Evolutionary conservation across 1,140 invertebrate genomes (phyloP).

Genomic region (Armadillidium nasatum): DNA sequence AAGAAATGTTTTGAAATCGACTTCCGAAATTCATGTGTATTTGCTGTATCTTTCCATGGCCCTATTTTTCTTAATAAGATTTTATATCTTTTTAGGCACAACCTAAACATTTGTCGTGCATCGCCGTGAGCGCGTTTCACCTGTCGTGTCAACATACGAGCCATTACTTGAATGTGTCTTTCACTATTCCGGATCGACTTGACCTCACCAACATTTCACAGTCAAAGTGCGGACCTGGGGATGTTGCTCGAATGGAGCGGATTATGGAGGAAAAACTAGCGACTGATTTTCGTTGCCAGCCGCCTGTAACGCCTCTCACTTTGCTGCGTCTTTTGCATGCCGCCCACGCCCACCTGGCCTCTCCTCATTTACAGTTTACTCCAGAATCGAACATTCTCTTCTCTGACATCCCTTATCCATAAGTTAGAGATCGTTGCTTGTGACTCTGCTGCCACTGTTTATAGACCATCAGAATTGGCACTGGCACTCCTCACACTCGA

Average conservation of each 20-base stretch:
- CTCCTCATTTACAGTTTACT: constrained; percentile 49
- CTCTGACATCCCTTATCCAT: constrained; percentile 55
- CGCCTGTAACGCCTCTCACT: constrained; percentile 60
- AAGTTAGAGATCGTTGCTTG: constrained; percentile 66
- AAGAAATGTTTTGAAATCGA: too few relatives aligned
- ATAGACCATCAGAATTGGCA: constrained; percentile 63
- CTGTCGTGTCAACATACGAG: constrained; percentile 56
- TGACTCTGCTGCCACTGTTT: constrained; percentile 63
- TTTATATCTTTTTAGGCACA: constrained; percentile 54
- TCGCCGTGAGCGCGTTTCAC: constrained; percentile 65
- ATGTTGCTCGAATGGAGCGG: constrained; percentile 67
- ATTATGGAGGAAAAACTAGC: constrained; percentile 66
- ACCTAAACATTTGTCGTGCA: constrained; percentile 65
- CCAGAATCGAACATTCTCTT: constrained; percentile 52
- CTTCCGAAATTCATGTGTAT: too few relatives aligned
- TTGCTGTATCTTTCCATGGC: too few relatives aligned
- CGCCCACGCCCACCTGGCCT: constrained; percentile 55
- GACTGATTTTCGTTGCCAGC: constrained; percentile 53
- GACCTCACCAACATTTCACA: constrained; percentile 59
- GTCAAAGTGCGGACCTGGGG: constrained; percentile 68
- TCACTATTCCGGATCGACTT: constrained; percentile 49
- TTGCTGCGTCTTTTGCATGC: constrained; percentile 62
- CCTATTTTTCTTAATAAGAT: too few relatives aligned
- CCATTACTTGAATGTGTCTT: constrained; percentile 47
- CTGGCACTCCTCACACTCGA: constrained; percentile 61